Evolutionary conservation across 2,888 invertebrate genomes (phyloP).

Genomic region (Diadegma fenestrale): DNA sequence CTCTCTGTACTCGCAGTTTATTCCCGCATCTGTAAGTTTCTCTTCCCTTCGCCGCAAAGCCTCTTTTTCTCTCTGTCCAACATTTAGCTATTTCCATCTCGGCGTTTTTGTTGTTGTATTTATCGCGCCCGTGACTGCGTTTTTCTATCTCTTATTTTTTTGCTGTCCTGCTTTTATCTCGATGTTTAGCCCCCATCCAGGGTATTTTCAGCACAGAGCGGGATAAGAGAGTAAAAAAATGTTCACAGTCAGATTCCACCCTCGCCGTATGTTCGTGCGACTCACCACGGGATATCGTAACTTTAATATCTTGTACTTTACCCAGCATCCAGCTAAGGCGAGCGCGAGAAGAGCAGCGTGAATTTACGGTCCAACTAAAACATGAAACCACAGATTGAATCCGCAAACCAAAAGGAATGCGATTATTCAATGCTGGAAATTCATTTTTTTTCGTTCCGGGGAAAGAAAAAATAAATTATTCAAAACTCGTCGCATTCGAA

Average conservation of each 20-base stretch:
- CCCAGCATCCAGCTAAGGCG: conserved; percentile 13
- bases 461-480: not conserved
- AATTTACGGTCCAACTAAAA: conserved; percentile 18
- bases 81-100: not conserved
- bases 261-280: conserved; percentile 42
- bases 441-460: not conserved
- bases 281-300: conserved; percentile 50
- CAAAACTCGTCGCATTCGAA: not conserved
- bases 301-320: conserved; percentile 17
- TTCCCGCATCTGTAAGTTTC: conserved; percentile 25
- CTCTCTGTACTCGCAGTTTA: conserved; percentile 47
- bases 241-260: conserved; percentile 37
- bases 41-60: conserved; percentile 18
- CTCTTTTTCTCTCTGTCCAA: not conserved
- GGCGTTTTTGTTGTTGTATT: not conserved
- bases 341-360: conserved; percentile 5
- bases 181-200: conserved; percentile 25
- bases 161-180: conserved; percentile 7
- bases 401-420: not conserved
- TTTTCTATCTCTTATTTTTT: not conserved
- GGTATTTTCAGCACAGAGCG: conserved; percentile 9
- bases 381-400: not conserved
- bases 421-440: not conserved
- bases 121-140: not conserved
- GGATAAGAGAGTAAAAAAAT: conserved; percentile 1